Base-by-base conservation (phyloP, 2,113 vertebrate genomes). In the Motacilla alba region DNA sequence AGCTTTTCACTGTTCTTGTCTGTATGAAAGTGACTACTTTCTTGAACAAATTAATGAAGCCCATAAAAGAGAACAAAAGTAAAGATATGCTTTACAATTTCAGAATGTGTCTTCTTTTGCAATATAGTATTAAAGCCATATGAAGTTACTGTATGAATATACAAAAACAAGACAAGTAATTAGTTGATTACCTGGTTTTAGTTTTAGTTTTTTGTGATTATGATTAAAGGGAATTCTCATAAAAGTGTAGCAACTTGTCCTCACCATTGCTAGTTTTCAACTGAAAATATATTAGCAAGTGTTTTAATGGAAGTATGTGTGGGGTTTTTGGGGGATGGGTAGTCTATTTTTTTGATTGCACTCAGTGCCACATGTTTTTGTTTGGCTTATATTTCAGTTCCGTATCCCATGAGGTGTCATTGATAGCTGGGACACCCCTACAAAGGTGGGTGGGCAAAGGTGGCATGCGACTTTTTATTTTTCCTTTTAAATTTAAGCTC, bases 1-100 rank as follows among this genome's bases (percentile, higher is more conserved):
- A 92, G 39, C n/a, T 41, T 76, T 79, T 86, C 68, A 4, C 20
- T 83, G 13, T 77, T 4, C 80, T 15, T 41, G 12, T 64, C 75
- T 86, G n/a, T 15, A 22, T 75, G 26, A 70, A 90, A 72, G 20
- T 66, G 41, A 23, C 16, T 87, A 50, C 9, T 64, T 64, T 78
- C 39, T 79, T 67, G 69, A 70, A 24, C 6, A 78, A 55, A 60
- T 60, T 23, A 66, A 8, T 14, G 24, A 55, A 39, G 4, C 56
- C 46, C 68, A 86, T 88, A 79, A 95, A 90, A 90, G 24, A 28
- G 33, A 94, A 37, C 10, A 83, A 46, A 94, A 63, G 27, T 52
- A 39, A 78, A 53, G 7, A 62, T 53, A 22, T 24, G 3, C 26
- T 59, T 78, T 75, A 70, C 7, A 10, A 11, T 91, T 91, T 79